Conservation (phyloP, 2,113 vertebrate species). For the Poecilia latipinna region DNA sequence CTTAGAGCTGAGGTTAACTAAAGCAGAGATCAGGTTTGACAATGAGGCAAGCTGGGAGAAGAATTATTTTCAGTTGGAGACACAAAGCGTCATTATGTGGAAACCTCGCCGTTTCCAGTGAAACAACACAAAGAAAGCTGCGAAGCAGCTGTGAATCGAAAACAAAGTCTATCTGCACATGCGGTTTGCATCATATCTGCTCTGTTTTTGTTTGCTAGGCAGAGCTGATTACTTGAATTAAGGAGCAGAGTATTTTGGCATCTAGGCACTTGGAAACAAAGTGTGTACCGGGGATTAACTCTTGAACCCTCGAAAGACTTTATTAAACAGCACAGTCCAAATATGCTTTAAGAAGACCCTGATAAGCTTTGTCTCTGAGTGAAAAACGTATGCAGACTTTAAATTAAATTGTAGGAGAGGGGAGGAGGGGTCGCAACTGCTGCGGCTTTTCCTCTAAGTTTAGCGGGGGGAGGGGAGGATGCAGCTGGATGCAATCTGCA, state of each 20-base stretch:
- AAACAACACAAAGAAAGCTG: neutral
- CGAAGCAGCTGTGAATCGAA: neutral
- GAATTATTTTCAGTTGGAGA: neutral
- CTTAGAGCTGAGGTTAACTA: too few relatives aligned
- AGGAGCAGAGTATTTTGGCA: neutral
- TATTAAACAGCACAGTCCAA: neutral
- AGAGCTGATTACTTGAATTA: neutral
- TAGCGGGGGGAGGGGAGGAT: neutral
- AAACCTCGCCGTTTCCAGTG: neutral
- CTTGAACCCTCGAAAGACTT: neutral
- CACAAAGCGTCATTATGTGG: neutral
- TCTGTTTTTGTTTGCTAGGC: neutral
- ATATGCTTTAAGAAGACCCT: neutral
- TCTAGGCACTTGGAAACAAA: neutral
- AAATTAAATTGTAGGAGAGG: neutral
- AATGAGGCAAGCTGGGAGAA: neutral
- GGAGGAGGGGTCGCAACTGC: neutral
- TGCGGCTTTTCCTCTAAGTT: neutral
- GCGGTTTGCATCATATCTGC: neutral
- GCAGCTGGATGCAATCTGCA: neutral
- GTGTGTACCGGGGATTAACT: neutral
- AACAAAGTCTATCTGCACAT: neutral
- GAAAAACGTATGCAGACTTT: neutral
- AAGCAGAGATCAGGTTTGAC: neutral
- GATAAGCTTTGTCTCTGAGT: neutral